These are phyloP conservation scores for Herpetotheres cachinnans DNA, from an alignment of 2,113 vertebrate species.

Conservation along the genomic window DNA sequence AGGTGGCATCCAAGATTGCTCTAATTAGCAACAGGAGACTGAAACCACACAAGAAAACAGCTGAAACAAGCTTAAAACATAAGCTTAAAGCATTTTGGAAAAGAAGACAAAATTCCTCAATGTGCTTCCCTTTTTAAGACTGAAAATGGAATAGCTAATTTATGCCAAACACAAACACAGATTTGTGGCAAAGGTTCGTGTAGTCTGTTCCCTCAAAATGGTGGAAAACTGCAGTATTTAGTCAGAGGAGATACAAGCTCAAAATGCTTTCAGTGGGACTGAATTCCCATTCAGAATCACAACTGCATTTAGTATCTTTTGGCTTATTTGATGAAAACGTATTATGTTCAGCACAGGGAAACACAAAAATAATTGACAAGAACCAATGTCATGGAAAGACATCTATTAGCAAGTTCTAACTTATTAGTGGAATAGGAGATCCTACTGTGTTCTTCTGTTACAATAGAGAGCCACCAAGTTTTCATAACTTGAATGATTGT, in stretches of 20 bases:
- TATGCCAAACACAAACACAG: background rate
- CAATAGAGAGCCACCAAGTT: background rate
- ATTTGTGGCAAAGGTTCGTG: background rate
- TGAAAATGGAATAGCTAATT: conserved; percentile 1
- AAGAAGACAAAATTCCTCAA: background rate
- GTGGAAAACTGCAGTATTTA: background rate
- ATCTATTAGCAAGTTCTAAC: background rate
- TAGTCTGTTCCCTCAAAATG: background rate
- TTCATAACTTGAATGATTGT: background rate
- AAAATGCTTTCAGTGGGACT: background rate
- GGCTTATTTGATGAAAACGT: background rate
- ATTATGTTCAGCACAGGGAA: background rate
- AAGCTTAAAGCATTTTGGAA: conserved; percentile 4
- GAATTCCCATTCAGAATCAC: background rate
- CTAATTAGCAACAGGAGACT: conserved; percentile 1
- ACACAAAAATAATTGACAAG: background rate
- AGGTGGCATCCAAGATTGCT: background rate
- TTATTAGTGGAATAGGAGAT: background rate
- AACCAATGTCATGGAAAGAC: background rate
- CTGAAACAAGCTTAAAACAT: too few species aligned
- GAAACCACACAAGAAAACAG: background rate
- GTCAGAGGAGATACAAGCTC: background rate
- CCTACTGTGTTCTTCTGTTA: background rate
- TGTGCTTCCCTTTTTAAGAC: background rate
- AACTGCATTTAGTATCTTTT: background rate